Conservation (phyloP, 2,113 vertebrate genomes). For the Oenanthe melanoleuca region DNA sequence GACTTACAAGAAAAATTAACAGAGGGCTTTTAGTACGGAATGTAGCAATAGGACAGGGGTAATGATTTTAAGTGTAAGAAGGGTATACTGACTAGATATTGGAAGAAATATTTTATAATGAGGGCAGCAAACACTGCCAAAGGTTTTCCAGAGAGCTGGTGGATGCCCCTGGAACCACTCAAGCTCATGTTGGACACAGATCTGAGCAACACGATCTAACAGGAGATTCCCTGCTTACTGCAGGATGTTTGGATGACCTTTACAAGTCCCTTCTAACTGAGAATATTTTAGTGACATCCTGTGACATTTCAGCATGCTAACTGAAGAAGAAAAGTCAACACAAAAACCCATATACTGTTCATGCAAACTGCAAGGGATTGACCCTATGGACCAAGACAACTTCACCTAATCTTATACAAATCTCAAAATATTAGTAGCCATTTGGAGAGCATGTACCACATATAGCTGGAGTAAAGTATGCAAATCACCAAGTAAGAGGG, state of each 20-base stretch:
- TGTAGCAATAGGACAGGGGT: fast-evolving
- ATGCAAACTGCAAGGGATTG: neutral
- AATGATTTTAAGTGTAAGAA: neutral
- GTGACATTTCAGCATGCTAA: neutral
- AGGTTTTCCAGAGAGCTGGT: neutral
- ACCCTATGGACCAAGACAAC: neutral
- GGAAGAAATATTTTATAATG: neutral
- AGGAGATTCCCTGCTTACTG: neutral
- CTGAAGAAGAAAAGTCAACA: neutral
- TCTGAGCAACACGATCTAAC: neutral
- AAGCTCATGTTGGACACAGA: neutral
- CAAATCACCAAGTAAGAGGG: neutral
- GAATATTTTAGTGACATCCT: neutral
- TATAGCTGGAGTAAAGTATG: neutral
- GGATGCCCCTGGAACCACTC: neutral
- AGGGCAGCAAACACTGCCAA: neutral
- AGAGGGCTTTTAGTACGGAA: neutral
- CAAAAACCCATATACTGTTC: neutral
- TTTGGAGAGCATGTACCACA: neutral
- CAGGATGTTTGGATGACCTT: neutral
- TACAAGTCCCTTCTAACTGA: neutral
- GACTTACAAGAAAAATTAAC: neutral
- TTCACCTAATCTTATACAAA: neutral
- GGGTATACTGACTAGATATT: neutral
- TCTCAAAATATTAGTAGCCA: neutral